Percentiles rank a stretch among this genome's conserved stretches.
Evolutionary conservation across 2,888 invertebrate species (phyloP).

Genomic region (Idaea dimidiata): DNA sequence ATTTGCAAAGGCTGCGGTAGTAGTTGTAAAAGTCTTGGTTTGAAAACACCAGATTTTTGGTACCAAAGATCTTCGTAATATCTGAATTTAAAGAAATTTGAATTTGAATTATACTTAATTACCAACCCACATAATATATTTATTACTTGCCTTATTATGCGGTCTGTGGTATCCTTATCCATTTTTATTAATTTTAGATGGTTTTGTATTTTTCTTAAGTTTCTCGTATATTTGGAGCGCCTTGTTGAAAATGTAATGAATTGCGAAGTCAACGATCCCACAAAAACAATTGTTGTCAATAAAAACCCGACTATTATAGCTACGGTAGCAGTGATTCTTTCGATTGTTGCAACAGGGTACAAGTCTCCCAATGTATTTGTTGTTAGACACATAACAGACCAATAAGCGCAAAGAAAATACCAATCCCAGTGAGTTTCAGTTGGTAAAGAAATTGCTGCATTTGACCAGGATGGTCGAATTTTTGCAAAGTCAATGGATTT

Average conservation of each 20-base stretch:
- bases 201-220: slow-evolving; percentile 66
- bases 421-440: slow-evolving; percentile 64
- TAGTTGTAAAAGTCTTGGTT: slow-evolving; percentile 61
- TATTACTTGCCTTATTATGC: slow-evolving; percentile 60
- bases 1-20: slow-evolving; percentile 73
- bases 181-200: slow-evolving; percentile 68
- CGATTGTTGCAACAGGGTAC: slow-evolving; percentile 65
- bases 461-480: slow-evolving; percentile 64
- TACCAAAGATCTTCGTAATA: slow-evolving; percentile 79
- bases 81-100: slow-evolving; percentile 34
- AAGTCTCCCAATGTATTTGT: slow-evolving; percentile 72
- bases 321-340: slow-evolving; percentile 60
- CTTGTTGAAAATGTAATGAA: slow-evolving; percentile 74
- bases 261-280: slow-evolving; percentile 74
- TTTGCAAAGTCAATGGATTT: slow-evolving; percentile 55
- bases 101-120: background rate
- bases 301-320: slow-evolving; percentile 69
- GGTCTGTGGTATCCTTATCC: slow-evolving; percentile 58
- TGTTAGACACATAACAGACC: slow-evolving; percentile 71
- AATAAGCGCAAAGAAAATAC: slow-evolving; percentile 73
- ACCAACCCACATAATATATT: background rate
- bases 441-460: slow-evolving; percentile 56
- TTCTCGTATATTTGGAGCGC: slow-evolving; percentile 66
- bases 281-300: slow-evolving; percentile 72
- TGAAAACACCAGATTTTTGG: slow-evolving; percentile 74